Conservation (phyloP, 2,113 vertebrate genomes). For the Cryptotis parvus region DNA sequence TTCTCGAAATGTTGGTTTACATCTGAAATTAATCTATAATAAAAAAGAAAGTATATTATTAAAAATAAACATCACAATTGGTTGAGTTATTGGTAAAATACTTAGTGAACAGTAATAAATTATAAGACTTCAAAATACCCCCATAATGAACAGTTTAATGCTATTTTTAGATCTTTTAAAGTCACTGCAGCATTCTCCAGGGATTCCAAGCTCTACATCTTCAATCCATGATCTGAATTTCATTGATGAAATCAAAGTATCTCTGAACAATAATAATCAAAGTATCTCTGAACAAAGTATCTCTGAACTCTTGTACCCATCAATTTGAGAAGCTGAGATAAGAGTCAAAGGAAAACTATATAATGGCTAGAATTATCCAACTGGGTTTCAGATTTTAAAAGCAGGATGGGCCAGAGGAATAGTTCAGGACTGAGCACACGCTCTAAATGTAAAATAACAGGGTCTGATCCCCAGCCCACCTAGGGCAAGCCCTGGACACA, state of each 20-base stretch:
- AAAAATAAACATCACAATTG: background rate
- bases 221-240: background rate
- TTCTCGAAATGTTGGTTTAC: slow-evolving; percentile 98
- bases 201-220: background rate
- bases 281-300: background rate
- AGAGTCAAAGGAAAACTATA: background rate
- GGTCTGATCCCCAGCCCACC: no score
- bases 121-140: background rate
- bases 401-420: background rate
- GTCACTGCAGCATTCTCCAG: background rate
- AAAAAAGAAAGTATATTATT: slow-evolving; percentile 76
- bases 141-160: background rate
- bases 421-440: no score
- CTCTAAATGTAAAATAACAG: no score
- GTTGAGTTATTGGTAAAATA: background rate
- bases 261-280: slow-evolving; percentile 12
- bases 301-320: background rate
- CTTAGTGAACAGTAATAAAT: background rate
- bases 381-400: slow-evolving; percentile 14
- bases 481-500: no score
- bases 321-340: background rate
- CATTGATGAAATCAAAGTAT: background rate
- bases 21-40: slow-evolving; percentile 97
- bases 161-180: background rate
- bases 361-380: background rate